A percentile compares a stretch with the other conserved stretches of the same genome.
phyloP scores from a whole-genome alignment of 2,797 vertebrate species.

The Taenioides sp. region DNA sequence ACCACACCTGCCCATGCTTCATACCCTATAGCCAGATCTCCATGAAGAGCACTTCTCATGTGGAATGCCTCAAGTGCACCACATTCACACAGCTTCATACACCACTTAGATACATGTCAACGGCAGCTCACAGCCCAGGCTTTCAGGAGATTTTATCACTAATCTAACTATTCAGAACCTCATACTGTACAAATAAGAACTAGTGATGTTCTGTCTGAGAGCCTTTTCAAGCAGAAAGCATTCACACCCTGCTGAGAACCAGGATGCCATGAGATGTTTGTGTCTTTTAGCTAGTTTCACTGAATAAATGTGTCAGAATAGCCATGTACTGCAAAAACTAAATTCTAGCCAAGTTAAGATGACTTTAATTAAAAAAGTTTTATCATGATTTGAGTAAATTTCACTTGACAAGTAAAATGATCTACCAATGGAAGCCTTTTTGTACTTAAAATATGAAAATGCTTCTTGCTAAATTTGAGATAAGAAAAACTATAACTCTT shows the following conservation, averaged over 20 bases:
- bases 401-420: too few relatives aligned
- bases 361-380: too few relatives aligned
- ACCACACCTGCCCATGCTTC: constrained; percentile 50
- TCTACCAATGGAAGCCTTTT: too few relatives aligned
- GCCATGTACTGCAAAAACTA: neutral
- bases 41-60: constrained; percentile 36
- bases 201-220: constrained; percentile 30
- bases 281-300: constrained; percentile 29
- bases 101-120: constrained; percentile 60
- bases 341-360: too few relatives aligned
- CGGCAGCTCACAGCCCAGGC: constrained; percentile 34
- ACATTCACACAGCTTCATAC: constrained; percentile 58
- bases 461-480: too few relatives aligned
- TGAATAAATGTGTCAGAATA: constrained; percentile 20
- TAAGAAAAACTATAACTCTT: too few relatives aligned
- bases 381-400: too few relatives aligned
- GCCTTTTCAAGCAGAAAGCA: constrained; percentile 33
- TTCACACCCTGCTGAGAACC: constrained; percentile 6
- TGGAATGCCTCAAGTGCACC: constrained; percentile 50
- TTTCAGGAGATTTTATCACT: constrained; percentile 49
- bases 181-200: constrained; percentile 21
- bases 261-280: constrained; percentile 33
- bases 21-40: constrained; percentile 44
- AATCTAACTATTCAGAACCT: constrained; percentile 39
- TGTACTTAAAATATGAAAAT: too few relatives aligned